Evolutionary conservation across 2,113 vertebrate species (phyloP).

Genomic region (Pseudois nayaur): DNA sequence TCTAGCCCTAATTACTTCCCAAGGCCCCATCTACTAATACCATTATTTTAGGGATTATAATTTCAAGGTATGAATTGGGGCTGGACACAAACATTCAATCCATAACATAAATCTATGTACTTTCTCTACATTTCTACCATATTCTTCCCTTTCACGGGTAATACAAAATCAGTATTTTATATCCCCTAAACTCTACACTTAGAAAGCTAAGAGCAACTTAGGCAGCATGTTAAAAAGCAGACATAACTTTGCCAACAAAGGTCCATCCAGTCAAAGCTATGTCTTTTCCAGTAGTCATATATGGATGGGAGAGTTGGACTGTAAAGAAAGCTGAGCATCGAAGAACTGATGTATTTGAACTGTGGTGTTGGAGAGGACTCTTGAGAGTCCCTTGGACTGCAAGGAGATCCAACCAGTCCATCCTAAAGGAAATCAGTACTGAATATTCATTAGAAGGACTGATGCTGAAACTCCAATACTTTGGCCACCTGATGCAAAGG

Average conservation of each 20-base stretch:
- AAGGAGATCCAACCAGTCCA: not conserved
- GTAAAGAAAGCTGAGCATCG: rapidly evolving
- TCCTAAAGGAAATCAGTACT: not conserved
- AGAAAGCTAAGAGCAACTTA: not conserved
- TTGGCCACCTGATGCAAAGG: not conserved
- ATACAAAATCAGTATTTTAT: not conserved
- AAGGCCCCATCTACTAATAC: not conserved
- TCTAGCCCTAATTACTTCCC: not conserved
- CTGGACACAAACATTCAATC: not conserved
- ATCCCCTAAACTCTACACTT: not conserved
- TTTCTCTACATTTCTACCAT: not conserved
- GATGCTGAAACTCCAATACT: not conserved
- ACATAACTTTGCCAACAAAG: not conserved
- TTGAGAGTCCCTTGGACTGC: not conserved
- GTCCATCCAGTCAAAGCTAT: not conserved
- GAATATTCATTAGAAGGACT: not conserved
- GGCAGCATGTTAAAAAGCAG: not conserved
- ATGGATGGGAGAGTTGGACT: not conserved
- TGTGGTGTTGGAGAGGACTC: not conserved
- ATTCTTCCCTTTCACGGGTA: not conserved
- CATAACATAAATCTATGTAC: not conserved
- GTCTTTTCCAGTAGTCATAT: not conserved
- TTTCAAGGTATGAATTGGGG: not conserved
- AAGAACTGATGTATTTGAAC: not conserved
- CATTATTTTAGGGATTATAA: not conserved